These are phyloP conservation scores for Cryptocephalus primarius DNA, from an alignment of 2,888 invertebrate species.

Conservation along the genomic window DNA sequence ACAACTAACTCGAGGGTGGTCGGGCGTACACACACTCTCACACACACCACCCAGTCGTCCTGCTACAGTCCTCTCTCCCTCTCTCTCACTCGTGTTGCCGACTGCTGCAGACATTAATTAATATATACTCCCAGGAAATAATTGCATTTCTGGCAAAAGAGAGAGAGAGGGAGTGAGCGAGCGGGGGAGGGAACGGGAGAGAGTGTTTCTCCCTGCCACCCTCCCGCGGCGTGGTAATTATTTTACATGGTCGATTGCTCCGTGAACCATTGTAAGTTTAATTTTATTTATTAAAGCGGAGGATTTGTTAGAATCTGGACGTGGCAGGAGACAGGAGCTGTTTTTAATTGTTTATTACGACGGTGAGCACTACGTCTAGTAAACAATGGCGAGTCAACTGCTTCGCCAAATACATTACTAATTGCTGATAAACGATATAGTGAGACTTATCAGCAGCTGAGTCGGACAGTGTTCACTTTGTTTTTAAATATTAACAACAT, in stretches of 20 bases:
- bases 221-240: slow-evolving; percentile 24
- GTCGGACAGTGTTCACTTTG: too few relatives aligned
- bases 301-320: slow-evolving; percentile 9
- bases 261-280: slow-evolving; percentile 28
- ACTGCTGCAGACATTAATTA: slow-evolving; percentile 39
- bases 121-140: slow-evolving; percentile 37
- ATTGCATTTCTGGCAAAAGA: slow-evolving; percentile 25
- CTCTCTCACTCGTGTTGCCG: slow-evolving; percentile 33
- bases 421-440: too few relatives aligned
- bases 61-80: slow-evolving; percentile 7
- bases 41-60: slow-evolving; percentile 5
- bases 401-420: too few relatives aligned
- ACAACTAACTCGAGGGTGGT: slow-evolving; percentile 1
- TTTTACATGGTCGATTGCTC: slow-evolving; percentile 31
- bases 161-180: too few relatives aligned
- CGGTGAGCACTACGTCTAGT: too few relatives aligned
- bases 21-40: slow-evolving; percentile 1
- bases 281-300: slow-evolving; percentile 22
- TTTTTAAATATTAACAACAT: too few relatives aligned
- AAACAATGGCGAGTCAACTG: too few relatives aligned
- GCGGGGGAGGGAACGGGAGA: too few relatives aligned
- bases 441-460: too few relatives aligned
- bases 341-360: too few relatives aligned
- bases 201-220: slow-evolving; percentile 2
- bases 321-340: slow-evolving; percentile 9